Conservation (phyloP, 2,113 vertebrate genomes). For the Hymenochirus boettgeri region DNA sequence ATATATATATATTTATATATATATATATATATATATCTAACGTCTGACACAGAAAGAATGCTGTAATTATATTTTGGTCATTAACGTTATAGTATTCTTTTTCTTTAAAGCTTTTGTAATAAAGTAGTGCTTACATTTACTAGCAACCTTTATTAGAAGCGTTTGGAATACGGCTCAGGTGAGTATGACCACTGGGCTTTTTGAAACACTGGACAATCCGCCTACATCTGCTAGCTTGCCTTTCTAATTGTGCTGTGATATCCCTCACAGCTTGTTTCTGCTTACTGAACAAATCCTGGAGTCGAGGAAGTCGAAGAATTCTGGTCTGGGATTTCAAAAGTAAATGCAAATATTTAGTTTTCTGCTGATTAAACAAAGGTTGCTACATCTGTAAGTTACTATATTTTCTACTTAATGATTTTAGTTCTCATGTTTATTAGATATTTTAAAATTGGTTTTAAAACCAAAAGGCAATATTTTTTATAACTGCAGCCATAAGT, state of each 20-base stretch:
- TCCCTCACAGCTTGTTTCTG: conserved; percentile 36
- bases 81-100: too few species aligned
- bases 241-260: conserved; percentile 36
- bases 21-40: too few species aligned
- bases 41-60: background rate
- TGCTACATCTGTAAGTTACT: background rate
- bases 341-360: conserved; percentile 17
- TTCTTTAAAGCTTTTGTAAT: too few species aligned
- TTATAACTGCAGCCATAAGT: too few species aligned
- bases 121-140: too few species aligned
- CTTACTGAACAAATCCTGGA: conserved; percentile 37
- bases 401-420: too few species aligned
- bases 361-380: background rate
- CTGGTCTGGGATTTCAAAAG: conserved; percentile 19
- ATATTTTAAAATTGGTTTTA: too few species aligned
- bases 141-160: too few species aligned
- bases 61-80: too few species aligned
- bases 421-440: too few species aligned
- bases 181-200: conserved; percentile 33
- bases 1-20: too few species aligned
- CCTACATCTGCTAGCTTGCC: conserved; percentile 37
- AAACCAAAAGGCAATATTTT: too few species aligned
- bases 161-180: background rate
- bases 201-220: conserved; percentile 31
- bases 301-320: conserved; percentile 4